Base-by-base conservation (phyloP, 2,113 vertebrate species). In the Zootoca vivipara region DNA sequence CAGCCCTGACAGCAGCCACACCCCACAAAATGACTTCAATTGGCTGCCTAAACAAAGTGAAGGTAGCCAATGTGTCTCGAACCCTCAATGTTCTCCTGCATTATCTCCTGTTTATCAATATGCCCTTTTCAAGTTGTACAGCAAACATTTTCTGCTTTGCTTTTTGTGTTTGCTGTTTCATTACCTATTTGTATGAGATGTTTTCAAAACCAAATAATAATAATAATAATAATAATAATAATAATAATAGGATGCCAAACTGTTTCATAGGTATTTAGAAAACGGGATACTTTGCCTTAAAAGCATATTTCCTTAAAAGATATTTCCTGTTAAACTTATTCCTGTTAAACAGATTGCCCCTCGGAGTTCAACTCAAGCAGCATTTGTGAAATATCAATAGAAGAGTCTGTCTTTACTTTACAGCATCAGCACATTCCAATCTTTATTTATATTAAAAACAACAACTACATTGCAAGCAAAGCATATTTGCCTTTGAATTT, bases 401-500 rank as follows among this genome's bases (percentile, higher is more conserved):
- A 12, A 91, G 92, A 87, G 69, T 28, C 10, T 75, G 0, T 30
- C 62, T 86, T 38, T 87, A 35, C 1, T 92, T 85, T 84, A 35
- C 5, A 83, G 9, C 16, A 73, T 15, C 33, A 40, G 77, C 86
- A 65, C 12, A 1, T 5, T 89, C 6, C 62, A 78, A 16, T 38
- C 2, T 8, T 7, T 86, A 6, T 3, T 85, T 70, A 40, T 67
- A 52, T 52, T 20, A 62, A 62, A 56, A 78, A 56, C 38, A 38
- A 56, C 3, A 40, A 5, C 46, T 52, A 52, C 52, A n/a, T 28
- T 78, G 42, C 28, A 15, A 79, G 89, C 77, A 82, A 13, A 46
- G 81, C 83, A 22, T 87, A 92, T 38, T 83, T 84, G 70, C 83
- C 4, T 90, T 35, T 79, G 65, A 90, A 77, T 89, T 88, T 91